Evolutionary conservation across 2,113 vertebrate species (phyloP), one percentile per base, ranked within the genome.

Genomic region (Tragelaphus strepsiceros): DNA sequence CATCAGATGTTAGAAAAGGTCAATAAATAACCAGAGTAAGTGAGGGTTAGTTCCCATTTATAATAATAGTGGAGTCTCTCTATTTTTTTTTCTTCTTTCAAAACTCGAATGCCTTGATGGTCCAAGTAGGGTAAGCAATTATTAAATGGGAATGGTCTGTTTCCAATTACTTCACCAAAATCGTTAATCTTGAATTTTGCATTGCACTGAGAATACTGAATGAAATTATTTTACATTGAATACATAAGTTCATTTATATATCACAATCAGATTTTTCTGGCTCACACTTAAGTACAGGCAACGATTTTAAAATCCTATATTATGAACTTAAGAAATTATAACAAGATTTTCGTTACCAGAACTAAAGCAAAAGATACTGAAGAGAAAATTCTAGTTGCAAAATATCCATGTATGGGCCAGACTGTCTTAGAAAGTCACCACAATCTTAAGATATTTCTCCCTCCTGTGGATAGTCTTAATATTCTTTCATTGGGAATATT

Each of bases 261-360:
- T 96, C 51, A 58, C 22, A 93, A 49, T 86, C 35, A 71, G 15
- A 61, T 89, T 95, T 80, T 90, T 94, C 32, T 80, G 56, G 62
- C 43, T 90, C 14, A 62, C 67, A 85, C 11, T 93, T 91, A 89
- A 93, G 46, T 53, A 90, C 4, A 93, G 26, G 12, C 13, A 94
- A 21, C 3, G 93, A 62, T 58, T 97, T 90, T 1, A 77, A 94
- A 86, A 82, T 88, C 5, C 85, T 82, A 61, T 71, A 61, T 39
- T 46, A 35, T 85, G 35, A 80, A 74, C 59, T 84, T 49, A 4
- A 82, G 84, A 93, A 91, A 87, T 71, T 56, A 74, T 80, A 90
- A 88, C 24, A 51, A 82, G 82, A 96, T 91, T 96, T 98, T n/a
- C 88, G 56, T 94, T 77, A 96, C 12, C 39, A 49, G 17, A 96